Base-by-base conservation (phyloP, 2,113 vertebrate species). In the Solea solea region DNA sequence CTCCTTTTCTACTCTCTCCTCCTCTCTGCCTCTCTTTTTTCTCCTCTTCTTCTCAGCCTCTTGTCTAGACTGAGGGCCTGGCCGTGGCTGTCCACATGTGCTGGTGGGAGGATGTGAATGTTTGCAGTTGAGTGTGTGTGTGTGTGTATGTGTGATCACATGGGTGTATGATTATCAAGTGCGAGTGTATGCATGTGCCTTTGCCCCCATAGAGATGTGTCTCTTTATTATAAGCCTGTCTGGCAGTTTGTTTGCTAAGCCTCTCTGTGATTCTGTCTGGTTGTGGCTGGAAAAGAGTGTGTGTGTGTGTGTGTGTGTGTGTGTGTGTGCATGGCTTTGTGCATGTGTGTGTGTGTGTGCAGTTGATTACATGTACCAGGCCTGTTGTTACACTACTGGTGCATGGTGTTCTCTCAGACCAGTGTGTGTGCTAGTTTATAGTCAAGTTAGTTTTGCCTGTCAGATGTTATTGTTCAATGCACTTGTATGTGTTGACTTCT, bases 61-160 rank as follows among this genome's bases (percentile, higher is more conserved):
- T 78, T 49, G 84, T 90, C 88, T 90, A 89, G 90, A 89, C 88
- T 76, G 66, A 75, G 81, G 87, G 84, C 79, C 82, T 72, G 81
- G 85, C 72, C 21, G 50, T 79, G 81, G 75, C 80, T 79, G 82
- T 86, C 84, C 89, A 90, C 86, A 88, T 89, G 88, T 89, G 88
- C 89, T 69, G 73, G 72, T 83, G 73, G 81, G 80, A 86, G 85
- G 77, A 83, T 89, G 80, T 74, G 78, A 68, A 69, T 74, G 79
- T 80, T 56, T 77, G 81, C 60, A 49, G 45, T 40, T 70, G 65
- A 46, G 42, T 63, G 78, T 69, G 77, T 50, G 44, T 62, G 58
- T 64, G 52, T 55, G 57, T 66, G 69, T 58, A 34, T 15, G 34
- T 77, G 58, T 78, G 65, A 83, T 83, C 79, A 80, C 78, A 85